Evolutionary conservation across 2,888 invertebrate genomes (phyloP).

Genomic region (Agriopis aurantiaria): DNA sequence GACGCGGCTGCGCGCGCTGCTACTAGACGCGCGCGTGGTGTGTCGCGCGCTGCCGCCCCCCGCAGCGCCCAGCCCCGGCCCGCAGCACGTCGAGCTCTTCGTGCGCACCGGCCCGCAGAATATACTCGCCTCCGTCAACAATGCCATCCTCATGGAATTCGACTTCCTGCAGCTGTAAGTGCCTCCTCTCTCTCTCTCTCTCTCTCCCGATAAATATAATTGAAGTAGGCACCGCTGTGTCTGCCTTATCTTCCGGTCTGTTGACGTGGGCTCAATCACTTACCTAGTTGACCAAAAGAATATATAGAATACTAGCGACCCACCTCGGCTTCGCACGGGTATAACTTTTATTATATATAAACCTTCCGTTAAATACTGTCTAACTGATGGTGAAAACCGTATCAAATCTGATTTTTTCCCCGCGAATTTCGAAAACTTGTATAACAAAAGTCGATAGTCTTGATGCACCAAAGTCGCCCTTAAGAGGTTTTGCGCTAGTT

Average conservation of each 20-base stretch:
- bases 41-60: constrained; percentile 68
- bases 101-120: constrained; percentile 88
- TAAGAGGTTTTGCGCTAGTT: too few species aligned
- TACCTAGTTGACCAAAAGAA: too few species aligned
- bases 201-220: too few species aligned
- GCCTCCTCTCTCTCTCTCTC: not conserved
- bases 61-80: constrained; percentile 53
- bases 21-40: constrained; percentile 83
- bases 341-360: too few species aligned
- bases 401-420: too few species aligned
- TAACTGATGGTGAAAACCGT: too few species aligned
- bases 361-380: too few species aligned
- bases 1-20: constrained; percentile 85
- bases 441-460: too few species aligned
- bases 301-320: too few species aligned
- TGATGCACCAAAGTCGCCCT: too few species aligned
- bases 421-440: too few species aligned
- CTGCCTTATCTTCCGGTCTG: not conserved
- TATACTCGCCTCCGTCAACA: constrained; percentile 90
- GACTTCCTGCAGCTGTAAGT: constrained; percentile 81
- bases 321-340: too few species aligned
- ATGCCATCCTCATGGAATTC: constrained; percentile 88
- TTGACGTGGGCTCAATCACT: not conserved
- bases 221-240: not conserved
- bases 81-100: constrained; percentile 89